phyloP scores from a whole-genome alignment of 2,797 vertebrate genomes.

The Silurus aristotelis region DNA sequence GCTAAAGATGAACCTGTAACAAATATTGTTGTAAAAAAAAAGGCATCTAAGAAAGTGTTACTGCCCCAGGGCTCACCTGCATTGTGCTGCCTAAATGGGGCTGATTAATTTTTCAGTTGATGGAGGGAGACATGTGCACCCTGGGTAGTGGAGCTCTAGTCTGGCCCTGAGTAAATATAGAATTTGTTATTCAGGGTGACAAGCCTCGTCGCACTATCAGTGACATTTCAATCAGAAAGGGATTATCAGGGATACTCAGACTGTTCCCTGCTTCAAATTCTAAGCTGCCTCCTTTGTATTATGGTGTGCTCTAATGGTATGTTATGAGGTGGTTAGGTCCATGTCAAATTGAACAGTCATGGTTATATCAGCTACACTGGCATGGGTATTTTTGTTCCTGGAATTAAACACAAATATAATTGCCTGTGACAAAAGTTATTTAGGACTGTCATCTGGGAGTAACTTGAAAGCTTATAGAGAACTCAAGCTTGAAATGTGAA shows the following conservation, averaged over 20 bases:
- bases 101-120: conserved; percentile 28
- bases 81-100: conserved; percentile 30
- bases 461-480: conserved; percentile 32
- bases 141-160: conserved; percentile 30
- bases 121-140: conserved; percentile 30
- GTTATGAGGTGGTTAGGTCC: conserved; percentile 51
- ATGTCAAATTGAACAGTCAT: conserved; percentile 50
- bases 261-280: conserved; percentile 19
- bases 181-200: conserved; percentile 30
- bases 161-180: conserved; percentile 37
- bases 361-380: conserved; percentile 47
- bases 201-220: conserved; percentile 28
- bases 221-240: conserved; percentile 46
- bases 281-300: conserved; percentile 36
- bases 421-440: conserved; percentile 50
- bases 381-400: conserved; percentile 41
- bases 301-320: conserved; percentile 30
- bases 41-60: conserved; percentile 7
- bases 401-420: conserved; percentile 51
- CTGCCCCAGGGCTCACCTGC: conserved; percentile 18
- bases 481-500: conserved; percentile 22
- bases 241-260: conserved; percentile 37
- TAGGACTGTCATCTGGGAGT: conserved; percentile 34
- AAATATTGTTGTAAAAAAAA: background rate
- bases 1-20: conserved; percentile 5